Percentiles rank a stretch among this genome's conserved stretches.
phyloP scores from a whole-genome alignment of 2,888 invertebrate species.

The Pachydiplax longipennis region DNA sequence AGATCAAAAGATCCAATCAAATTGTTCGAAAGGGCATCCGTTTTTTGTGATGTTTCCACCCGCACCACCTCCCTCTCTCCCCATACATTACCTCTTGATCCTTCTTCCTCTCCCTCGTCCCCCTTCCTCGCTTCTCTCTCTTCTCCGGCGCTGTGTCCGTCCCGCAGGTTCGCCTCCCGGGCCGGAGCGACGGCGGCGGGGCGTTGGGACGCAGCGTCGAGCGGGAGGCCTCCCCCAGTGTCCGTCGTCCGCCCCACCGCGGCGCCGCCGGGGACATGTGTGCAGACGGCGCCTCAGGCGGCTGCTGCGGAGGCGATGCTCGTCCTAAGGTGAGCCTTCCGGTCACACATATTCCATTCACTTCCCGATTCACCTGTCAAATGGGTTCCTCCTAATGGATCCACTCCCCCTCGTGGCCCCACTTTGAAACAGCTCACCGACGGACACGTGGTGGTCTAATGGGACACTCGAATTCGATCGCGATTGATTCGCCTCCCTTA shows the following conservation, averaged over 20 bases:
- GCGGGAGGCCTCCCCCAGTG: not conserved
- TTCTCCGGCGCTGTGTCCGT: conserved; percentile 24
- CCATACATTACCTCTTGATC: not conserved
- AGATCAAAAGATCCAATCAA: not conserved
- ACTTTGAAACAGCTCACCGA: not conserved
- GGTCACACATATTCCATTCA: not conserved
- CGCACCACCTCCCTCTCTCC: not conserved
- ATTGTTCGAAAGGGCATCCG: conserved; percentile 34
- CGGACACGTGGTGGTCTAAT: too few relatives aligned
- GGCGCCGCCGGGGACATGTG: conserved; percentile 1
- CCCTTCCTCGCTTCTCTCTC: not conserved
- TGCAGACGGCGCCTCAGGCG: conserved; percentile 12
- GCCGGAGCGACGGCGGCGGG: conserved; percentile 34
- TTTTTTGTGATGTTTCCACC: conserved; percentile 44
- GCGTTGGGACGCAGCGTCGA: conserved; percentile 13
- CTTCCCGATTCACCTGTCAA: not conserved
- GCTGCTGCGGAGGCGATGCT: conserved; percentile 38
- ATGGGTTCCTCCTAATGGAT: not conserved
- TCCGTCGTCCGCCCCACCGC: conserved; percentile 11
- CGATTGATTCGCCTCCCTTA: too few relatives aligned
- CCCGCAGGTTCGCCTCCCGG: conserved; percentile 26
- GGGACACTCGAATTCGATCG: too few relatives aligned
- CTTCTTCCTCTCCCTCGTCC: not conserved
- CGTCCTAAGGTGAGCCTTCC: conserved; percentile 23
- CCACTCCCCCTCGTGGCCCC: not conserved